Conservation (phyloP, 2,113 vertebrate genomes). For the Marmota flaviventris region DNA sequence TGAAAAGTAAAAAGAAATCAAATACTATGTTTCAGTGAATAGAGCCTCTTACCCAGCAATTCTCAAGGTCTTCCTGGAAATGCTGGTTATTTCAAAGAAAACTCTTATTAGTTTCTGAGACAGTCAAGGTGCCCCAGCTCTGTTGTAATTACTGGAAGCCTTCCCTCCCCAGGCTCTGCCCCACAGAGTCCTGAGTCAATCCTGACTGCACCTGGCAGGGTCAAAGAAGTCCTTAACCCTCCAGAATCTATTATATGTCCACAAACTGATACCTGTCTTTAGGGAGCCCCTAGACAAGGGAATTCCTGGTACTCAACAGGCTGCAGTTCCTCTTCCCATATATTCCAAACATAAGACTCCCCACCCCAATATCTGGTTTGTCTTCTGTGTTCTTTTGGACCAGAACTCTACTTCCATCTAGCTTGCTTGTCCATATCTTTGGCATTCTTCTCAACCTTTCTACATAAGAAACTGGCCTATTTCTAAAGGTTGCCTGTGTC, state of each 20-base stretch:
- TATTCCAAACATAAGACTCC: background rate
- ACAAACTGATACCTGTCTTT: background rate
- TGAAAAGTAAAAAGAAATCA: slow-evolving; percentile 42
- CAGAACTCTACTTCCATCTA: background rate
- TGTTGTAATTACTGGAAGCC: background rate
- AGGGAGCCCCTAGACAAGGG: background rate
- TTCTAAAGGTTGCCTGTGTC: background rate
- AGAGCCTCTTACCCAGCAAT: background rate
- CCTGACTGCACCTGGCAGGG: background rate
- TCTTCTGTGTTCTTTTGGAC: background rate
- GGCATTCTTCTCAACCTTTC: background rate
- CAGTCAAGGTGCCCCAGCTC: slow-evolving; percentile 44
- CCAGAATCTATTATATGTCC: background rate
- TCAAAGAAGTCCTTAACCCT: background rate
- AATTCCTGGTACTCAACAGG: background rate
- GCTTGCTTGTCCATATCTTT: background rate
- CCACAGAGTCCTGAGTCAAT: background rate
- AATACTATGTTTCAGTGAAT: background rate
- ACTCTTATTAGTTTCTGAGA: slow-evolving; percentile 27
- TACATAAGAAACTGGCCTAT: background rate
- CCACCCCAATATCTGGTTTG: background rate
- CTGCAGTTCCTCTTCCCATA: background rate
- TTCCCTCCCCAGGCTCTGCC: background rate
- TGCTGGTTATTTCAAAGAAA: slow-evolving; percentile 23
- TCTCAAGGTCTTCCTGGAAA: slow-evolving; percentile 68